These are phyloP conservation scores for Ivindomyrus marchei DNA, from an alignment of 2,113 vertebrate genomes.

Conservation along the genomic window DNA sequence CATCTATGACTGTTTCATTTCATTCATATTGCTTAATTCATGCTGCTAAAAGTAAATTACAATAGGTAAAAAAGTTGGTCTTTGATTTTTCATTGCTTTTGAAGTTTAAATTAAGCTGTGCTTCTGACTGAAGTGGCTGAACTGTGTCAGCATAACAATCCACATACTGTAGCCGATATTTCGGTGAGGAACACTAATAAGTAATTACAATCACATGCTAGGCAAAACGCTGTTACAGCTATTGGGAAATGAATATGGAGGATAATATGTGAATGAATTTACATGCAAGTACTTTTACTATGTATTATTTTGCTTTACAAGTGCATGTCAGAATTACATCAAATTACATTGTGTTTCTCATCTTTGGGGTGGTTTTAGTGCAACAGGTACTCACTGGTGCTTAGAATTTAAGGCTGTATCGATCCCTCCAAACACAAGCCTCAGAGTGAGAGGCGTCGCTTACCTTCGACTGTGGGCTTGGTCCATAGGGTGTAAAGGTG, in stretches of 20 bases:
- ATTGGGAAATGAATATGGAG: neutral
- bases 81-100: neutral
- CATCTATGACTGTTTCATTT: neutral
- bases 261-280: neutral
- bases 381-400: neutral
- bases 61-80: neutral
- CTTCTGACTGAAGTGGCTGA: neutral
- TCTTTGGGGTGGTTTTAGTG: neutral
- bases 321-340: neutral
- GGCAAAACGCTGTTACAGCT: neutral
- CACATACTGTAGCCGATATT: neutral
- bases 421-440: neutral
- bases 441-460: neutral
- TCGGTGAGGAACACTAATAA: neutral
- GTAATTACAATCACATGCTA: neutral
- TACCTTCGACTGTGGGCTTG: slow-evolving; percentile 92
- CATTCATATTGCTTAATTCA: neutral
- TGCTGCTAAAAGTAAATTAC: neutral
- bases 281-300: neutral
- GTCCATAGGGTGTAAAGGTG: slow-evolving; percentile 80
- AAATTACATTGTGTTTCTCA: neutral
- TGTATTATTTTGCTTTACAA: neutral
- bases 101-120: neutral
- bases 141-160: neutral
- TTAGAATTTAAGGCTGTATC: neutral